These are phyloP conservation scores for Sarcophaga rosellei DNA, from an alignment of 2,888 invertebrate genomes.

Conservation along the genomic window DNA sequence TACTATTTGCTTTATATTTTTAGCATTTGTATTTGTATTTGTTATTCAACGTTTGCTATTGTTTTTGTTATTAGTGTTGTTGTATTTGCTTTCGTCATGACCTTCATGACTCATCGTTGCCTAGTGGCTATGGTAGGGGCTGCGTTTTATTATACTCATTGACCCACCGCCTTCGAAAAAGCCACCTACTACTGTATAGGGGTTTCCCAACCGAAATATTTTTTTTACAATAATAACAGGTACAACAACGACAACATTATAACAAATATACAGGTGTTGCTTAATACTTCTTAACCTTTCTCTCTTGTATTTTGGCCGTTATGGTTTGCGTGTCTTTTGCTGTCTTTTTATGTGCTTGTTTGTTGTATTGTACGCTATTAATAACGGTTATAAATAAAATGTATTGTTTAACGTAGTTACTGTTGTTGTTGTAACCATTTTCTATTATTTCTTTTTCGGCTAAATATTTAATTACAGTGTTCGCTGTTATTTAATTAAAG, in stretches of 20 bases:
- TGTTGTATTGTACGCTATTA: constrained; percentile 32
- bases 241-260: constrained; percentile 25
- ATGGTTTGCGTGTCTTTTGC: neutral
- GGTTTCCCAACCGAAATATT: constrained; percentile 71
- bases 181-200: constrained; percentile 67
- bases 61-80: constrained; percentile 45
- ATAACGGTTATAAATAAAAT: constrained; percentile 59
- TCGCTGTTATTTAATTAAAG: constrained; percentile 31
- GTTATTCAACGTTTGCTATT: constrained; percentile 23
- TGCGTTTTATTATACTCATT: constrained; percentile 11
- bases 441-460: constrained; percentile 9
- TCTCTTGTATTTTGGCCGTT: neutral
- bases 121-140: constrained; percentile 67
- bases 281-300: neutral
- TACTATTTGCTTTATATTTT: constrained; percentile 29
- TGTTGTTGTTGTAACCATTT: neutral
- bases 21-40: constrained; percentile 24
- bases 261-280: constrained; percentile 34
- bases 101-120: constrained; percentile 82
- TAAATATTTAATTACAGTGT: constrained; percentile 49
- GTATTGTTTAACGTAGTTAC: constrained; percentile 3
- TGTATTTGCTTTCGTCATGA: constrained; percentile 79
- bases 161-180: constrained; percentile 45
- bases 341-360: constrained; percentile 37
- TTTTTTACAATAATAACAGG: neutral